Percentiles rank a stretch among this genome's conserved stretches.
These are phyloP conservation scores for Dysidea cf. avara DNA, from an alignment of 37 sponge, comb jelly and placozoan species.

Conservation along the genomic window DNA sequence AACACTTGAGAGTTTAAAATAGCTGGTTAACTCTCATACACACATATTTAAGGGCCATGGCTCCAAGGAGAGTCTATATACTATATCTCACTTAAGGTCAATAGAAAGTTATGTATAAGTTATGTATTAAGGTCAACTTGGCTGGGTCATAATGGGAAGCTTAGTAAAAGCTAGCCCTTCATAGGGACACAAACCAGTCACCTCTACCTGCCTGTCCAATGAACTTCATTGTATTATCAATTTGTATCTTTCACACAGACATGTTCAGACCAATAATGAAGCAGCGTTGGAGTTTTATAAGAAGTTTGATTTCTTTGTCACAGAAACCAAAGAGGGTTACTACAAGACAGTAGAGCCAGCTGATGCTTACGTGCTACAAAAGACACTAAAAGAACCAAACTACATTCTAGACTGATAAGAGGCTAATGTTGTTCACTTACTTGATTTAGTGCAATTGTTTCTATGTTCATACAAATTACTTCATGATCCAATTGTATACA, in stretches of 20 bases:
- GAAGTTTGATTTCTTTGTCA: constrained; percentile 86
- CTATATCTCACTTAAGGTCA: too few species aligned
- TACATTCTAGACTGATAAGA: neutral
- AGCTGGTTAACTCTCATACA: too few species aligned
- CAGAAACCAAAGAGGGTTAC: constrained; percentile 84
- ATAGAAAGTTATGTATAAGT: neutral
- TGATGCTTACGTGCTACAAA: constrained; percentile 88
- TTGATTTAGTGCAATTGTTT: too few species aligned
- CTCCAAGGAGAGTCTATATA: too few species aligned
- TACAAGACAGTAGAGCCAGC: constrained; percentile 97
- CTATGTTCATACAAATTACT: too few species aligned
- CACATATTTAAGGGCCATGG: too few species aligned
- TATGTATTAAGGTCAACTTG: neutral
- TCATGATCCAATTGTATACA: too few species aligned
- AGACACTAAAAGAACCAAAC: constrained; percentile 52
- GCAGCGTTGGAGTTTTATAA: constrained; percentile 94
- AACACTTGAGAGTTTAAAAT: too few species aligned
- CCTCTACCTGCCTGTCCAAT: too few species aligned
- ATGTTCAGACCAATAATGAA: constrained; percentile 90
- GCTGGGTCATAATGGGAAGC: neutral
- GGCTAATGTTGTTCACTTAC: too few species aligned
- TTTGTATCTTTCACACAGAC: constrained; percentile 42
- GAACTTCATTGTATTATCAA: neutral
- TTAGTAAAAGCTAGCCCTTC: too few species aligned
- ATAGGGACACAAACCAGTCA: too few species aligned